Evolutionary conservation across 23 tunicate species (phyloP), one percentile per base, ranked within the genome.

Genomic region (Trididemnum nubilum): DNA sequence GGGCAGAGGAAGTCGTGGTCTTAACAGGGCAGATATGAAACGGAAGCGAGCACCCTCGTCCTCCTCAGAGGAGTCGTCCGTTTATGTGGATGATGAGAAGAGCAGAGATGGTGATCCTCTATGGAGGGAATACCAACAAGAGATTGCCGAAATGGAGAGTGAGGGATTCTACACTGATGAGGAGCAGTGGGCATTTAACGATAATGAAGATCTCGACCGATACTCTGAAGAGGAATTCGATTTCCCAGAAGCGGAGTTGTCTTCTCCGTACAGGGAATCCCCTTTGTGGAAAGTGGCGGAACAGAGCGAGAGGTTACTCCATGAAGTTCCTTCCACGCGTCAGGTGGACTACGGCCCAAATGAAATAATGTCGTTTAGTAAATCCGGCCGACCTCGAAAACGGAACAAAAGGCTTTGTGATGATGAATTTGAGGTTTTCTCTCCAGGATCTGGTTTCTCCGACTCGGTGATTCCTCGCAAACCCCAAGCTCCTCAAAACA

Each of bases 341-440:
- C 65, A 67, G 28, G 33, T 71, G 2, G 91, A 87, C 32, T 87
- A 87, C 35, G 91, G 91, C 0, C 91, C 91, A 1, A 34, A 36
- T 33, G 91, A 87, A 59, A 87, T 87, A 65, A 38, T 74, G 50
- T 80, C 85, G 59, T 87, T 87, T 49, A 87, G 91, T 39, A 80
- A 81, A 58, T 87, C 91, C 2, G 91, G 91, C 15, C 71, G 91
- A 22, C 85, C 91, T 0, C 81, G 91, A 9, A 87, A 87, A 37
- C 81, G 86, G 7, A 87, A 87, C 85, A 87, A 66, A 19, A 36
- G 91, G 33, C 76, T 87, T 2, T 81, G 82, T 60, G 60, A 81
- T 65, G 91, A 87, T 64, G 85, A 81, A 29, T 87, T 59, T 36
- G 91, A 87, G 51, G 86, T 87, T n/a, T 87, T 85, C 51, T 85